Conservation (phyloP, 2,113 vertebrate genomes). For the Myanophis thanlyinensis region DNA sequence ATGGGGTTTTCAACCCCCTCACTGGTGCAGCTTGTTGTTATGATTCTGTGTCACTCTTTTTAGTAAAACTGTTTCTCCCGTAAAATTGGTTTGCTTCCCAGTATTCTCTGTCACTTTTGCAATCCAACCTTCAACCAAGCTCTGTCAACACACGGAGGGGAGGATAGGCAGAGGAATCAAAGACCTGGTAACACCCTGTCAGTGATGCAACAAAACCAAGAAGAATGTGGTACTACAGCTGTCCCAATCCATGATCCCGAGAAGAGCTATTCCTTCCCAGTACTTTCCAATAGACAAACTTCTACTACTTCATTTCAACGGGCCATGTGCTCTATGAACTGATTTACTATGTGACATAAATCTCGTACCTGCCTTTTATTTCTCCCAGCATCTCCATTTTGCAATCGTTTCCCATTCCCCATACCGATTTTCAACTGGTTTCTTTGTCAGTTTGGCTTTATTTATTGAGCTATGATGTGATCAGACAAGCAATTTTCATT, state of each 20-base stretch:
- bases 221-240: not conserved
- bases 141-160: not conserved
- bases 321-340: not conserved
- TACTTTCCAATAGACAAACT: not conserved
- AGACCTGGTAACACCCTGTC: not conserved
- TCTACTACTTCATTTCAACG: not conserved
- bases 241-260: not conserved
- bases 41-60: not conserved
- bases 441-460: not conserved
- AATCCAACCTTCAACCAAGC: not conserved
- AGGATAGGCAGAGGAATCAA: not conserved
- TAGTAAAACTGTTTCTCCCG: not conserved
- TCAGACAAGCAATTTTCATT: not conserved
- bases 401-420: not conserved
- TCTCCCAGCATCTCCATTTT: not conserved
- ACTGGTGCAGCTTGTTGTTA: not conserved
- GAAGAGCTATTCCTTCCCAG: not conserved
- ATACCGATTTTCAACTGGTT: not conserved
- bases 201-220: not conserved
- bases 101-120: not conserved
- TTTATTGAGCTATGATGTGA: not conserved
- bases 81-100: not conserved
- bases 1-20: not conserved
- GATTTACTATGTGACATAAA: not conserved
- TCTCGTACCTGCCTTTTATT: not conserved